Percentiles rank a stretch among this genome's conserved stretches.
Evolutionary conservation across 2,113 vertebrate species (phyloP).

Genomic region (Tachysurus fulvidraco): DNA sequence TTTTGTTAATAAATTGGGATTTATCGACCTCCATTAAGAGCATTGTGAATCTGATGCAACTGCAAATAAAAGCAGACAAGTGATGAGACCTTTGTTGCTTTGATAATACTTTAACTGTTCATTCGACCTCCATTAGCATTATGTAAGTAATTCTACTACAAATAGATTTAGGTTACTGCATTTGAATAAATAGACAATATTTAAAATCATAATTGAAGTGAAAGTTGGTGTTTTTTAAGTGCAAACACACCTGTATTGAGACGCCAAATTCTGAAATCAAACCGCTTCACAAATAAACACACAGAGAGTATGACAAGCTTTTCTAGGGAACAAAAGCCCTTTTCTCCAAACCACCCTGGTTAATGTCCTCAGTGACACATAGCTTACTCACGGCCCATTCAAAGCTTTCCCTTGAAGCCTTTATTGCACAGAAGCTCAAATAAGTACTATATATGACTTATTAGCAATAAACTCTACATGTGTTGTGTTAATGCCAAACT

Average conservation of each 20-base stretch:
- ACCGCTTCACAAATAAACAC: neutral
- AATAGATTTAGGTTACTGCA: neutral
- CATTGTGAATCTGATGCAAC: neutral
- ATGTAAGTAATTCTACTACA: neutral
- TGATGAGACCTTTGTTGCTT: neutral
- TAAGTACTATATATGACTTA: neutral
- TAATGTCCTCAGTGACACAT: slow-evolving; percentile 9
- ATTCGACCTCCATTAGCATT: neutral
- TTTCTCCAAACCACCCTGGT: neutral
- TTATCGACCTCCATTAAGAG: slow-evolving; percentile 1
- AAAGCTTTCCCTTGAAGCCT: neutral
- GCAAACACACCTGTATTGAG: slow-evolving; percentile 13
- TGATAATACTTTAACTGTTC: neutral
- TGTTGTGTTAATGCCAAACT: neutral
- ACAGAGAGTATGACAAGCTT: neutral
- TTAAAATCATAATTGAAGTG: neutral
- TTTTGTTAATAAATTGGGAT: slow-evolving; percentile 1
- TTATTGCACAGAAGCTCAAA: neutral
- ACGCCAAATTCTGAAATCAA: neutral
- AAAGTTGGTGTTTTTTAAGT: neutral
- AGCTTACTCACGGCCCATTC: slow-evolving; percentile 9
- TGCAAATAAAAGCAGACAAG: neutral
- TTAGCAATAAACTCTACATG: neutral
- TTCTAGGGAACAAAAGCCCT: slow-evolving; percentile 17
- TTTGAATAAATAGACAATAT: neutral